Evolutionary conservation across 2,797 vertebrate species (phyloP).

Genomic region (Knipowitschia caucasica): DNA sequence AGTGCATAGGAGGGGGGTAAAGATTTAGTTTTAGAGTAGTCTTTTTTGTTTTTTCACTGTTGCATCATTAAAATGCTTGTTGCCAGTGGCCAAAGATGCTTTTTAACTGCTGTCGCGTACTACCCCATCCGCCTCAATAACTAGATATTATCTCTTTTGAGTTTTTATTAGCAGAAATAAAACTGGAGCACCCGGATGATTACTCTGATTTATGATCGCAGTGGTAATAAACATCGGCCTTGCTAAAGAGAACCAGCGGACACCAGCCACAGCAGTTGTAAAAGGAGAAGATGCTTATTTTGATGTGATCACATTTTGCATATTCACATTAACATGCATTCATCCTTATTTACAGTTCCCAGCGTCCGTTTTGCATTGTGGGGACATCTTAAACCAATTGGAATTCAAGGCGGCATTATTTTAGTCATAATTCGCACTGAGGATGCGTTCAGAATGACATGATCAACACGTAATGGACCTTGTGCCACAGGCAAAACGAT

Average conservation of each 20-base stretch:
- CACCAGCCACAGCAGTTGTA: constrained; percentile 18
- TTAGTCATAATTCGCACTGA: constrained; percentile 39
- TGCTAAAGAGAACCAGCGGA: constrained; percentile 36
- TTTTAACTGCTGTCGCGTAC: constrained; percentile 9
- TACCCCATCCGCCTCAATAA: constrained; percentile 25
- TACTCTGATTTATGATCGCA: constrained; percentile 44
- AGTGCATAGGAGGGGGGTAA: not conserved
- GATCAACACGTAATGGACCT: constrained; percentile 50
- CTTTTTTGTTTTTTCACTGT: not conserved
- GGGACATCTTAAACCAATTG: constrained; percentile 39
- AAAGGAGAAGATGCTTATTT: constrained; percentile 30
- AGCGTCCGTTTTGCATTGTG: constrained; percentile 41
- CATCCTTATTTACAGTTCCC: constrained; percentile 19
- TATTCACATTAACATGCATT: constrained; percentile 29
- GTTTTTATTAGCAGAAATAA: constrained; percentile 60
- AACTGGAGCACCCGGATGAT: constrained; percentile 51
- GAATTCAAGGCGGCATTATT: constrained; percentile 34
- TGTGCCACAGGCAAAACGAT: constrained; percentile 38
- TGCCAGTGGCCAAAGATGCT: constrained; percentile 10
- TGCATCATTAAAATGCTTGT: not conserved
- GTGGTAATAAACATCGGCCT: constrained; percentile 47
- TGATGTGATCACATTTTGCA: constrained; percentile 23
- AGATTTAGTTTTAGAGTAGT: not conserved
- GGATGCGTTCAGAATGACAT: constrained; percentile 48
- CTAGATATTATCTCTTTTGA: constrained; percentile 50